phyloP scores from a whole-genome alignment of 2,888 invertebrate species.

The Camponotus fellah region DNA sequence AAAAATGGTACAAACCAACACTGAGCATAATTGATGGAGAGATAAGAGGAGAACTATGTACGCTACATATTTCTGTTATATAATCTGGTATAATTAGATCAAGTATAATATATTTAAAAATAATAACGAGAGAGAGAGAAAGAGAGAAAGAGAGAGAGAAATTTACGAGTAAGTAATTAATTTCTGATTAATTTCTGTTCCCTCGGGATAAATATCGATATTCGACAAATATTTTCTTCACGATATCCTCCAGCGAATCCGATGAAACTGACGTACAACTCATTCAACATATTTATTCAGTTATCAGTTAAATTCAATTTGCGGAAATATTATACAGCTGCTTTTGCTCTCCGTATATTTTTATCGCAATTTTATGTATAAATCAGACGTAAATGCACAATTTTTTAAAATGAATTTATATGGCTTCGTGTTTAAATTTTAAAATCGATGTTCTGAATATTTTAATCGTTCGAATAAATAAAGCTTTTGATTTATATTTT shows the following conservation, averaged over 20 bases:
- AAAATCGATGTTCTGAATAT: not conserved
- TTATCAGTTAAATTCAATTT: conserved; percentile 26
- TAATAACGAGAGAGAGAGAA: not conserved
- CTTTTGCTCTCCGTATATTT: not conserved
- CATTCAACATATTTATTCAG: conserved; percentile 15
- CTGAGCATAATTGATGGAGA: not conserved
- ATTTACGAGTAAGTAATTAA: not conserved
- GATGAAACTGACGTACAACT: not conserved
- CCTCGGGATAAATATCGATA: conserved; percentile 9
- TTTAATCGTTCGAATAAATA: not conserved
- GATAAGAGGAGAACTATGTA: not conserved
- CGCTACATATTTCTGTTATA: not conserved
- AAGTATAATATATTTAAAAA: not conserved
- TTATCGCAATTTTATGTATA: not conserved
- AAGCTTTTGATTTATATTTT: not conserved
- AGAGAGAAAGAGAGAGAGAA: not conserved
- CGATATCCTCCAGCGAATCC: not conserved
- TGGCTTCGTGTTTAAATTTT: not conserved
- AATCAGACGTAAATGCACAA: not conserved
- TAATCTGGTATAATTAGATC: not conserved
- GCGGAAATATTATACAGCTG: not conserved
- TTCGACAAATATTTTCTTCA: not conserved
- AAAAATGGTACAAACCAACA: not conserved
- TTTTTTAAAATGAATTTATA: conserved; percentile 6
- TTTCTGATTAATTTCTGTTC: conserved; percentile 20